phyloP scores from a whole-genome alignment of 2,888 invertebrate species.

The Melanostoma mellinum region DNA sequence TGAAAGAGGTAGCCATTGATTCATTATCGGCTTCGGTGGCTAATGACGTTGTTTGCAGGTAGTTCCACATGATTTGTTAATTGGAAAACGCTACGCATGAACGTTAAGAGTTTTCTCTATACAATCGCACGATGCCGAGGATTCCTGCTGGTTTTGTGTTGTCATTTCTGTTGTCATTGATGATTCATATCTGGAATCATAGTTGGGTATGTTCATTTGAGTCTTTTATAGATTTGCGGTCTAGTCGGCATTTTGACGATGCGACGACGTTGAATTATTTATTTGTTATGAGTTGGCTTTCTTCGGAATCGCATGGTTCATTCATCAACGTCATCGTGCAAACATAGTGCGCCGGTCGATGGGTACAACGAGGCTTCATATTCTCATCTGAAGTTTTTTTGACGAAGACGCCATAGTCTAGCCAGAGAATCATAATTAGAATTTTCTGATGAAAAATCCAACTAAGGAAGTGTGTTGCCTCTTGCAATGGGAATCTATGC shows the following conservation, averaged over 20 bases:
- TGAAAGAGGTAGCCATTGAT: slow-evolving; percentile 56
- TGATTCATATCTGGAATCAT: slow-evolving; percentile 52
- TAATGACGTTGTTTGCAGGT: slow-evolving; percentile 61
- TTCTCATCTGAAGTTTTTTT: no score
- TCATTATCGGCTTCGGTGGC: slow-evolving; percentile 62
- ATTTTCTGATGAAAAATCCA: no score
- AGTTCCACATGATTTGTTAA: slow-evolving; percentile 59
- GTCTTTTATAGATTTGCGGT: slow-evolving; percentile 10
- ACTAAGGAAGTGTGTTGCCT: no score
- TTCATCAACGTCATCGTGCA: slow-evolving; percentile 42
- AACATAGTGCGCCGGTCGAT: slow-evolving; percentile 2
- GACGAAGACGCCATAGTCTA: no score
- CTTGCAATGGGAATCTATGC: no score
- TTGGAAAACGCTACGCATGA: slow-evolving; percentile 57
- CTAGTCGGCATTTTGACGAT: slow-evolving; percentile 11
- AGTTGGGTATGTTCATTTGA: slow-evolving; percentile 25
- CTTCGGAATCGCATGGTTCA: slow-evolving; percentile 47
- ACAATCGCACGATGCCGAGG: neutral
- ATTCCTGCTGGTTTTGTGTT: slow-evolving; percentile 42
- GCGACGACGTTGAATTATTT: slow-evolving; percentile 67
- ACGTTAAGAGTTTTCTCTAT: slow-evolving; percentile 35
- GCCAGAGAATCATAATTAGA: no score
- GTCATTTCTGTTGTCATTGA: slow-evolving; percentile 44
- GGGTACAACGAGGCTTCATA: neutral
- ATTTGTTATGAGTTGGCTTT: slow-evolving; percentile 47